Base-by-base conservation (phyloP, 2,888 invertebrate species). In the Andricus curvator region DNA sequence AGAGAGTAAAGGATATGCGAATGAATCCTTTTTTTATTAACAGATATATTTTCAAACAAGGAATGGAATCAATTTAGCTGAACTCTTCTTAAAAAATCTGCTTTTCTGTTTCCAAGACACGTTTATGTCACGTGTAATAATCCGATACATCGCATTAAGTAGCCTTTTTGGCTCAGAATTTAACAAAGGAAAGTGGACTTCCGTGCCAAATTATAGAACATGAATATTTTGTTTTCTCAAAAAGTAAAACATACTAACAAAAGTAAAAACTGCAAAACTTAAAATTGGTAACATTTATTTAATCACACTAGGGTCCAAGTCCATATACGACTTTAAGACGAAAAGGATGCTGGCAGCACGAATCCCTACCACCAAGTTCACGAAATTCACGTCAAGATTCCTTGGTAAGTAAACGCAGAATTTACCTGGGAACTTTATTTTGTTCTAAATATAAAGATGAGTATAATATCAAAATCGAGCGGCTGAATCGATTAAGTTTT, bases 301-400 rank as follows among this genome's bases (percentile, higher is more conserved):
- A 66, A 79, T 44, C 66, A 29, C 22, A 80, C 79, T 78, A 90
- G 89, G 86, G 84, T 80, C 83, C 86, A 11, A 87, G 86, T 84
- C 85, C 86, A 8, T 89, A 87, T 48, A 81, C 86, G 56, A 86
- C 86, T 29, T 66, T 87, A 67, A 86, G 81, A 33, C 84, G 82
- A 66, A 88, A 88, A 48, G 89, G 89, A 84, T 87, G 83, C 80
- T 87, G 88, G 88, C 86, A 85, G 65, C 88, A 86, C 33, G 87
- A 85, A 83, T 85, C 90, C 77, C 81, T 87, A 17, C 85, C 88
- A 64, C 86, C 88, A 44, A 87, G 84, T 83, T 78, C 88, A 48
- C 85, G 88, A 60, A 88, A 85, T 80, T 77, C 85, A 65, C 84
- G 85, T 37, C 88, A 85, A 68, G 89, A 90, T 78, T 88, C 90